Evolutionary conservation across 2,888 invertebrate species (phyloP).

Genomic region (Diaperis boleti): DNA sequence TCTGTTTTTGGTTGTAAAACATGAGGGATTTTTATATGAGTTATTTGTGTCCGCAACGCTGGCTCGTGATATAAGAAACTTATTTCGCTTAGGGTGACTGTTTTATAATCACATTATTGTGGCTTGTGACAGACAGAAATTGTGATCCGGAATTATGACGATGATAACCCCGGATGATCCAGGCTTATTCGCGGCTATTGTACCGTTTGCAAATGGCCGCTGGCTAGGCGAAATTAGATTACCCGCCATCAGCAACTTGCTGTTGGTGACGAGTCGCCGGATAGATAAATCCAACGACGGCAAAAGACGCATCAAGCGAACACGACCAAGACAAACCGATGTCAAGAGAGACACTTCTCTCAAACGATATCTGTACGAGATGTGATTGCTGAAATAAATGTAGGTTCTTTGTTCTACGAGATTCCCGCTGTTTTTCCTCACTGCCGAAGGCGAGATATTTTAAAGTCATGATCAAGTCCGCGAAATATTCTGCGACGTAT

Average conservation of each 20-base stretch:
- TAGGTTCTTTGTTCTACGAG: constrained; percentile 46
- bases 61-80: constrained; percentile 29
- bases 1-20: constrained; percentile 21
- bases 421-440: constrained; percentile 13
- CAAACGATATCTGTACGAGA: constrained; percentile 47
- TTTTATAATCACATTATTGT: constrained; percentile 39
- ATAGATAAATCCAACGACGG: constrained; percentile 47
- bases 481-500: not conserved
- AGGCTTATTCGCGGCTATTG: constrained; percentile 45
- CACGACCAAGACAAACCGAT: constrained; percentile 49
- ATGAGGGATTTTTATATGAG: constrained; percentile 20
- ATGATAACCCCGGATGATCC: constrained; percentile 46
- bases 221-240: constrained; percentile 57
- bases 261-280: constrained; percentile 43
- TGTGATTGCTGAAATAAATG: constrained; percentile 51
- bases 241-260: constrained; percentile 50
- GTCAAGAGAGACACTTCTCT: constrained; percentile 47
- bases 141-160: constrained; percentile 44
- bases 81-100: constrained; percentile 32
- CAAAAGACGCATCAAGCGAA: constrained; percentile 48
- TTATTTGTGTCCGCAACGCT: constrained; percentile 18
- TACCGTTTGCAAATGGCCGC: constrained; percentile 56
- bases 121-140: constrained; percentile 35
- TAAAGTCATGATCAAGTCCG: constrained; percentile 5
- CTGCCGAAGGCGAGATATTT: constrained; percentile 13